Evolutionary conservation across 1,140 invertebrate genomes (phyloP), one percentile per base, ranked within the genome.

Genomic region (Macrotrachela quadricornifera): DNA sequence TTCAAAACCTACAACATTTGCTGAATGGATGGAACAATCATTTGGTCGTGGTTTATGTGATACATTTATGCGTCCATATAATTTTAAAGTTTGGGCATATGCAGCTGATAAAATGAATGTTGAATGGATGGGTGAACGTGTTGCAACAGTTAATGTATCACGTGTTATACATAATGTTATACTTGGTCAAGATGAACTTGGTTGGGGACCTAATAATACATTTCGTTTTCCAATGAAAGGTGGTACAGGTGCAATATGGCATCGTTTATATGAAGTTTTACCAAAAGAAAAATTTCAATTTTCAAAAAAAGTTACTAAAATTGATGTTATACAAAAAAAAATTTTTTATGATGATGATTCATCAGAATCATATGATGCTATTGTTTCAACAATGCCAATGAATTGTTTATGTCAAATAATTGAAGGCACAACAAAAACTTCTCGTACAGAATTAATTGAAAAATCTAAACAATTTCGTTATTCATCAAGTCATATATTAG

Each of bases 191-290:
- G 64, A 63, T 39, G 63, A 66, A 50, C 64, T 66, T 47, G 63
- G 64, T 40, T 65, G 63, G 63, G 63, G 63, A 36, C 63, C 63
- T 37, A 64, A 64, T 49, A 57, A 58, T 8, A 56, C 55, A 43
- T 64, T 64, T 53, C 55, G 56, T 36, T 65, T 66, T 56, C 63
- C 63, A 13, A 65, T 61, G 21, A 62, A 65, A 49, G 63, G 63
- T 45, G 63, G 63, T 47, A 65, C 63, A 36, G 63, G 63, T 37
- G 57, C 62, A 38, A 64, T 65, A 14, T 65, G 63, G 63, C 59
- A 62, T 45, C 49, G 59, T 16, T 62, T 65, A 58, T 57, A 55
- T 1, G 54, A 61, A 30, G 63, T 62, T 48, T 46, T 66, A 12
- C 59, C 63, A 16, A 45, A 49, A 16, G 53, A 65, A 14, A 66